These are phyloP conservation scores for Bombyx huttoni DNA, from an alignment of 2,888 invertebrate species.

Conservation along the genomic window DNA sequence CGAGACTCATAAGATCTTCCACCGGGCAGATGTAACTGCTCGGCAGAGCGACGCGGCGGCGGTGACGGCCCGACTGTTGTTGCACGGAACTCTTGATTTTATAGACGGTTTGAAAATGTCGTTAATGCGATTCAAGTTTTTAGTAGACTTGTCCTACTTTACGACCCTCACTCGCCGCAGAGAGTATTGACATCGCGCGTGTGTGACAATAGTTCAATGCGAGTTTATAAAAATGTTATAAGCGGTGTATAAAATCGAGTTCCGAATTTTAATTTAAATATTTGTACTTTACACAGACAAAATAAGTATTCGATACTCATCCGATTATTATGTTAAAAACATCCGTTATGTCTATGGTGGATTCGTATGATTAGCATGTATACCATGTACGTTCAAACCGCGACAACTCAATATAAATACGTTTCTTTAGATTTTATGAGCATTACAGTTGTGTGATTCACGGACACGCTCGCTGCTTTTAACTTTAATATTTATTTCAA, in stretches of 20 bases:
- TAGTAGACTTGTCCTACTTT: too few relatives aligned
- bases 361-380: slow-evolving; percentile 38
- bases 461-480: background rate
- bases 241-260: background rate
- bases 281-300: slow-evolving; percentile 1
- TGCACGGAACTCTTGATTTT: too few relatives aligned
- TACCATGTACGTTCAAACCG: slow-evolving; percentile 21
- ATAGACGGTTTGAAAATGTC: too few relatives aligned
- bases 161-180: too few relatives aligned
- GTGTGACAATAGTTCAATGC: background rate
- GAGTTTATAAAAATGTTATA: background rate
- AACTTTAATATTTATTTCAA: background rate
- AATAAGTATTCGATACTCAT: slow-evolving; percentile 13
- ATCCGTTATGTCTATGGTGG: slow-evolving; percentile 30
- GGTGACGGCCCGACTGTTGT: too few relatives aligned
- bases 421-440: background rate
- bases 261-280: background rate
- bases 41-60: too few relatives aligned
- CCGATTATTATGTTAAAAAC: slow-evolving; percentile 12
- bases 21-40: too few relatives aligned
- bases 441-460: background rate
- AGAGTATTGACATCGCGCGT: too few relatives aligned
- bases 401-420: slow-evolving; percentile 6
- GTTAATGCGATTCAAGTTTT: too few relatives aligned
- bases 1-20: too few relatives aligned